Base-by-base conservation (phyloP, 2,113 vertebrate species). In the Sinocyclocheilus rhinocerous region DNA sequence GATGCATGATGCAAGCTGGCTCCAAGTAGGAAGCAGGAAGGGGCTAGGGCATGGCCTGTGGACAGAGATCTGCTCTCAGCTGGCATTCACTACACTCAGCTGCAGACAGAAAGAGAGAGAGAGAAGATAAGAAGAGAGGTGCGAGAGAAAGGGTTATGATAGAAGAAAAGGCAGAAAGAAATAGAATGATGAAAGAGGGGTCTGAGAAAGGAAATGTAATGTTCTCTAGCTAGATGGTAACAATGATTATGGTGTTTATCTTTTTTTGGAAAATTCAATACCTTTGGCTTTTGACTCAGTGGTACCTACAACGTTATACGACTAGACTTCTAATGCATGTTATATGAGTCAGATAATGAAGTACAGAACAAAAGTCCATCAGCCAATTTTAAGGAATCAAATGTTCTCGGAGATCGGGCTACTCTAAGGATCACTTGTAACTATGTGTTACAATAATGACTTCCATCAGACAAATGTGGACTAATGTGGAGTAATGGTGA, bases 1-100 rank as follows among this genome's bases (percentile, higher is more conserved):
- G 88, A 91, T 93, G 88, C 89, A 94, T 90, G 88, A 92, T 90
- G 83, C 78, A 86, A 87, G 85, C 72, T 87, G 76, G 72, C 84
- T 76, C 70, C 79, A 77, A 81, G 61, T 78, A 90, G 85, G 87
- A 91, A 86, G 83, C 87, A 91, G 89, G 88, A 92, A 88, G 87
- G 39, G 76, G 77, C 75, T 57, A 1, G 20, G 83, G 85, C 84
- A 86, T 83, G 36, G 87, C 90, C 89, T 81, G 65, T 70, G 86
- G 88, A 88, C 84, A 86, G 69, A 52, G n/a, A 73, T 82, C 76
- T 88, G 85, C 75, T 87, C 85, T 85, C 85, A 86, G 80, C 75
- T 63, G 84, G 76, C 72, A 89, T 88, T 55, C 63, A 83, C 88
- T 84, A 83, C 69, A 67, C 18, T 26, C 45, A 70, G 33, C 63